Base-by-base conservation (phyloP, 2,113 vertebrate genomes). In the Monopterus albus region DNA sequence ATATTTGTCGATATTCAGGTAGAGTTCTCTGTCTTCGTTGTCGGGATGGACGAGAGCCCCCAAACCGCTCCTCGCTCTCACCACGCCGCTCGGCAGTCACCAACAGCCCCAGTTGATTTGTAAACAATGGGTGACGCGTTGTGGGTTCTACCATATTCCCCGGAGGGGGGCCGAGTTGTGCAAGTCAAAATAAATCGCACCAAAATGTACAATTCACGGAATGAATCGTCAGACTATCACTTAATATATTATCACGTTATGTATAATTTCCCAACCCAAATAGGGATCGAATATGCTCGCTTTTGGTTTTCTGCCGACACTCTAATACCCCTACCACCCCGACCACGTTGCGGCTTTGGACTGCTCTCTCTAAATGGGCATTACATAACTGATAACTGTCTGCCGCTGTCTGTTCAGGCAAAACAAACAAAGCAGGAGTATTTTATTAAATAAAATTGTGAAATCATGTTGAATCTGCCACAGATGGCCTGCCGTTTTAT, bases 111-210 rank as follows among this genome's bases (percentile, higher is more conserved):
- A 42, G 61, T 92, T 75, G 79, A 92, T 94, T 94, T 95, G 95
- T 95, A 95, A 95, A 95, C 95, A 95, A 95, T 93, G 91, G 94
- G 5, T 95, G 93, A 95, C 95, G 94, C 76, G 67, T 8, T 2
- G 1, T 12, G 90, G 89, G 81, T 50, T 17, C 58, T 84, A 92
- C 94, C 94, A 95, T 47, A 11, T 11, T 0, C 6, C 2, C n/a
- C 0, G 6, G 2, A 7, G 23, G 50, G 65, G 46, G 43, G 38
- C 53, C 25, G 29, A 0, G 0, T 2, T 0, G 8, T 2, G 4
- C 2, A 4, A 29, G 47, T 12, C 40, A 45, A 67, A 75, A 55
- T 7, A 59, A 50, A 26, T 3, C 0, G 0, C 6, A 1, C 3
- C 0, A 0, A 8, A 1, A 31, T 31, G 5, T 2, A 31, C 29